Evolutionary conservation across 2,888 invertebrate genomes (phyloP).

Genomic region (Cyclophora punctaria): DNA sequence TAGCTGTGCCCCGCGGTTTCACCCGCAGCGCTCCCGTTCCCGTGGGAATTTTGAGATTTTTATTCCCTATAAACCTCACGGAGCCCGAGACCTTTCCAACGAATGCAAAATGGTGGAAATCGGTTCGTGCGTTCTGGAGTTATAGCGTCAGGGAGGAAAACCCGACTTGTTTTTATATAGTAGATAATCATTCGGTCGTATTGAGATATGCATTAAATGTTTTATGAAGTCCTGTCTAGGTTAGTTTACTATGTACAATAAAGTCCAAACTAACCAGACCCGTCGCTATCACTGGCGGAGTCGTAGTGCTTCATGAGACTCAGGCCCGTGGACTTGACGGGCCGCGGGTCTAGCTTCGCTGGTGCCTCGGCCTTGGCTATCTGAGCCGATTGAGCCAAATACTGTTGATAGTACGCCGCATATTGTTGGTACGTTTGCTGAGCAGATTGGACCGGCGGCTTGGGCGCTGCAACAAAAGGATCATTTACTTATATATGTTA

Average conservation of each 20-base stretch:
- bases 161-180: too few relatives aligned
- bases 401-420: constrained; percentile 42
- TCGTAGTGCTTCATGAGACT: constrained; percentile 76
- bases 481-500: not conserved
- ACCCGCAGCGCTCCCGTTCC: too few relatives aligned
- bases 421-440: constrained; percentile 28
- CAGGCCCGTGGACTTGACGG: constrained; percentile 50
- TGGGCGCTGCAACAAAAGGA: not conserved
- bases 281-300: constrained; percentile 67
- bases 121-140: too few relatives aligned
- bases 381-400: constrained; percentile 10
- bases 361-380: constrained; percentile 2
- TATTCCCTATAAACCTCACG: too few relatives aligned
- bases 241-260: too few relatives aligned
- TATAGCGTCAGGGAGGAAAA: too few relatives aligned
- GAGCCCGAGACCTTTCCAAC: too few relatives aligned
- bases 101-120: too few relatives aligned
- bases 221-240: not conserved
- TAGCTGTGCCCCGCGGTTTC: too few relatives aligned
- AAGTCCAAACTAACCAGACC: constrained; percentile 34
- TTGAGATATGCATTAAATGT: not conserved
- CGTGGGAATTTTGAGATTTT: too few relatives aligned
- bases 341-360: constrained; percentile 9
- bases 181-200: too few relatives aligned
- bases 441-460: too few relatives aligned